Conservation (phyloP, 2,797 vertebrate genomes). For the Lutjanus campechanus region DNA sequence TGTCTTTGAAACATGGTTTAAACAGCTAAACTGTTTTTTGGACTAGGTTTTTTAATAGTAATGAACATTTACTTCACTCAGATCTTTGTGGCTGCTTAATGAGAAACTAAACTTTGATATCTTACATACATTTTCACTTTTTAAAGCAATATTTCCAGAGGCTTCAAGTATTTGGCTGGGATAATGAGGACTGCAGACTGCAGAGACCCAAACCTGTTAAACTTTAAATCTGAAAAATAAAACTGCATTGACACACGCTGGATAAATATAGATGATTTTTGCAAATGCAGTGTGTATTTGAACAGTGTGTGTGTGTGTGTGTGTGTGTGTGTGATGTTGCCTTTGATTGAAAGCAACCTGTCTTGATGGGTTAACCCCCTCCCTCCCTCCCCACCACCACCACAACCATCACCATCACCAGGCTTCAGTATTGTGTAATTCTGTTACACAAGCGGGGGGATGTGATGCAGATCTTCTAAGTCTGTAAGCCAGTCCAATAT, state of each 20-base stretch:
- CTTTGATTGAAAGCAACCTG: conserved; percentile 35
- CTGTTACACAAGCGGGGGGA: conserved; percentile 67
- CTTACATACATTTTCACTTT: no score
- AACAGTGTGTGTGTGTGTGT: neutral
- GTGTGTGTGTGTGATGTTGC: conserved; percentile 8
- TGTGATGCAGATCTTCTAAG: conserved; percentile 55
- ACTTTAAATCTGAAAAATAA: neutral
- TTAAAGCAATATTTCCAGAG: no score
- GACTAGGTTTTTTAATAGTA: no score
- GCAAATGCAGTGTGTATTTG: conserved; percentile 14
- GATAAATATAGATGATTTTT: neutral
- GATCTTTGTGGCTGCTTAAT: no score
- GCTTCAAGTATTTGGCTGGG: no score
- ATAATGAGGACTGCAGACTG: neutral
- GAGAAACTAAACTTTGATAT: no score
- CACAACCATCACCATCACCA: conserved; percentile 6
- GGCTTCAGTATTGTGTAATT: conserved; percentile 66
- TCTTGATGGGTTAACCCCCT: conserved; percentile 45
- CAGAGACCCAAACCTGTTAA: neutral
- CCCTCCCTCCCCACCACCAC: neutral
- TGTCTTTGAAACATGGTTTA: no score
- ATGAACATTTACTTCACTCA: no score
- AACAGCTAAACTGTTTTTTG: no score
- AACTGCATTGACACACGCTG: neutral
- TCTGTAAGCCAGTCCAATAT: conserved; percentile 49